Evolutionary conservation across 1,140 invertebrate species (phyloP), one percentile per base, ranked within the genome.

Genomic region (Drosophila neocordata): DNA sequence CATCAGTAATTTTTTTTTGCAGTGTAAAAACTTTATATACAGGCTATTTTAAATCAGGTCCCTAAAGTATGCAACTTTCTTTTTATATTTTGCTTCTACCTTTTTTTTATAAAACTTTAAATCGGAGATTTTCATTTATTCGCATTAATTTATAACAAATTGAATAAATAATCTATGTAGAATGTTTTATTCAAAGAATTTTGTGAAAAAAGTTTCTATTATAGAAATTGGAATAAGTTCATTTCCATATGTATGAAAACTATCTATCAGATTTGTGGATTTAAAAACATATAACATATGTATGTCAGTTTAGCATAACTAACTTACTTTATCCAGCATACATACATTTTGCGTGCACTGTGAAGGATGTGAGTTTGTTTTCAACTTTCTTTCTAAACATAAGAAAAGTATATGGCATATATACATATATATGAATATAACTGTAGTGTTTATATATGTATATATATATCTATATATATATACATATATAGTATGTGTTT

Each of bases 381-480:
- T 52, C 15, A 11, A 52, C 20, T 58, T 27, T 67, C 53, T 56
- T 56, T 8, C 15, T 35, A 18, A 34, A 56, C 13, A 38, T 35
- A 20, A 38, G 22, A 12, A 24, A 35, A 38, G 31, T 24, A 37
- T 59, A 13, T 6, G 66, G 31, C 13, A 37, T 59, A 13, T 6
- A 58, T 59, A 12, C 59, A 67, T 57, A 61, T 22, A 37, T 73
- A 73, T 60, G 11, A 3, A 38, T 38, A 18, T 20, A 41, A 7
- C 4, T 7, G 6, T 41, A 41, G n/a, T 38, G 37, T 24, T 24
- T 38, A 38, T n/a, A 13, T 38, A 38, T 38, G 8, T 18, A 15
- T 4, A 13, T 13, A 13, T 44, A 3, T 44, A n/a, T 13, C 7
- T 44, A 15, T 13, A 8, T 44, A 44, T 8, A 15, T 44, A 2